phyloP scores from a whole-genome alignment of 2,113 vertebrate genomes.

The Chlamydotis undulata region DNA sequence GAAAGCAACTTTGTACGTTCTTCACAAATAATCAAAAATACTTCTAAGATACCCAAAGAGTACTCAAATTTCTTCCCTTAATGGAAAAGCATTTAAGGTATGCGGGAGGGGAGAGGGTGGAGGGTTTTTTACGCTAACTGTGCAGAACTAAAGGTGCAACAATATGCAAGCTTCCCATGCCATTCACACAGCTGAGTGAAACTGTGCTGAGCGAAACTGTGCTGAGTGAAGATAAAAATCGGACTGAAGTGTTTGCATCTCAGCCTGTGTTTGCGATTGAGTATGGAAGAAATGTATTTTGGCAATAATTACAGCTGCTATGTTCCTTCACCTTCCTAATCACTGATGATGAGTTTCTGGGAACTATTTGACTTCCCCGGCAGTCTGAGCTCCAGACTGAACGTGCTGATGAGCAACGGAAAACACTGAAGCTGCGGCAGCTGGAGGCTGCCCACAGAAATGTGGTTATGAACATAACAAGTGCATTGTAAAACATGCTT shows the following conservation, averaged over 20 bases:
- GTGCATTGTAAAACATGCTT: background rate
- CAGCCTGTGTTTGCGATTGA: fast-evolving
- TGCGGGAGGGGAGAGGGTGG: fast-evolving
- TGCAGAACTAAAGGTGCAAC: background rate
- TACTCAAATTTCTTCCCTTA: background rate
- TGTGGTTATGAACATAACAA: background rate
- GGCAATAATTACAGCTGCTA: background rate
- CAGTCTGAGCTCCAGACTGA: background rate
- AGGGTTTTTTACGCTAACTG: background rate
- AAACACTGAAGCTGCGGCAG: background rate
- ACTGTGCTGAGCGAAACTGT: background rate
- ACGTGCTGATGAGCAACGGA: background rate
- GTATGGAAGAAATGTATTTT: background rate
- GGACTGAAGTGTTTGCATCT: background rate
- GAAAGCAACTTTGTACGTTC: background rate
- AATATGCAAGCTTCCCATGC: fast-evolving
- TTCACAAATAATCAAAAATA: background rate
- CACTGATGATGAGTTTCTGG: background rate
- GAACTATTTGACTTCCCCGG: background rate
- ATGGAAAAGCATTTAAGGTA: background rate
- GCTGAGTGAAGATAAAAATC: background rate
- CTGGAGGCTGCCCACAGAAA: background rate
- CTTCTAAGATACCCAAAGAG: background rate
- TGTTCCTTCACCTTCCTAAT: background rate
- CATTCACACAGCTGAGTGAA: background rate